Evolutionary conservation across 92 coral and sea anemone species (phyloP).

Genomic region (Epizoanthus fatuus): DNA sequence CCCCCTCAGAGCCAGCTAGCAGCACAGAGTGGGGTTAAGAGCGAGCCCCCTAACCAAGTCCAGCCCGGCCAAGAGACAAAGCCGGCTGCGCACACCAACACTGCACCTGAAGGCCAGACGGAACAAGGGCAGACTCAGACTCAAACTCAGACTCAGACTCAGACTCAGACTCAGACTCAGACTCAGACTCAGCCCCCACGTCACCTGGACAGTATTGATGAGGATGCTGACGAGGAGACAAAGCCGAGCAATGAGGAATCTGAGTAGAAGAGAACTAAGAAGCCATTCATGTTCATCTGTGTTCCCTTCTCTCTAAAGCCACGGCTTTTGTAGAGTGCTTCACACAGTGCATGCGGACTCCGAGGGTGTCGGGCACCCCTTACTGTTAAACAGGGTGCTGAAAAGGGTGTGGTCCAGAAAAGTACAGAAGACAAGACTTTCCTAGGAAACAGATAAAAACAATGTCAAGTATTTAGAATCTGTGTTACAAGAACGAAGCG

Average conservation of each 20-base stretch:
- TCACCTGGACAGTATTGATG: slow-evolving; percentile 20
- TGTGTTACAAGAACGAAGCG: neutral
- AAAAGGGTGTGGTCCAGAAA: slow-evolving; percentile 5
- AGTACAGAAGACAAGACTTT: neutral
- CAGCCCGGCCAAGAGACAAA: slow-evolving; percentile 39
- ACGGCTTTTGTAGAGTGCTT: neutral
- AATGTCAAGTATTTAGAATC: slow-evolving; percentile 6
- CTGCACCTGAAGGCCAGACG: slow-evolving; percentile 5
- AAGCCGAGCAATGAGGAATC: slow-evolving; percentile 37
- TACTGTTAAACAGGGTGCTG: neutral
- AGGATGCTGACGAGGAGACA: slow-evolving; percentile 13
- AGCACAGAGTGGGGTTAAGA: slow-evolving; percentile 8
- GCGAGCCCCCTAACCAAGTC: slow-evolving; percentile 25
- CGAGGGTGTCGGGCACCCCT: neutral
- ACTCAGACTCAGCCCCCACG: slow-evolving; percentile 31
- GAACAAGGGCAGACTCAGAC: slow-evolving; percentile 10
- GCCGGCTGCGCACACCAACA: neutral
- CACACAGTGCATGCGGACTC: neutral
- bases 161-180: slow-evolving; percentile 18
- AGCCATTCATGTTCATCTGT: neutral
- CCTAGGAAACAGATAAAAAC: slow-evolving; percentile 5
- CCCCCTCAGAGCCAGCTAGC: slow-evolving; percentile 54
- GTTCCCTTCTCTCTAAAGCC: neutral
- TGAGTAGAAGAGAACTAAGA: neutral
- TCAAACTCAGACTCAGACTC: slow-evolving; percentile 27